These are phyloP conservation scores for Potamilus streckersoni DNA, from an alignment of 1,140 invertebrate species.

Conservation along the genomic window DNA sequence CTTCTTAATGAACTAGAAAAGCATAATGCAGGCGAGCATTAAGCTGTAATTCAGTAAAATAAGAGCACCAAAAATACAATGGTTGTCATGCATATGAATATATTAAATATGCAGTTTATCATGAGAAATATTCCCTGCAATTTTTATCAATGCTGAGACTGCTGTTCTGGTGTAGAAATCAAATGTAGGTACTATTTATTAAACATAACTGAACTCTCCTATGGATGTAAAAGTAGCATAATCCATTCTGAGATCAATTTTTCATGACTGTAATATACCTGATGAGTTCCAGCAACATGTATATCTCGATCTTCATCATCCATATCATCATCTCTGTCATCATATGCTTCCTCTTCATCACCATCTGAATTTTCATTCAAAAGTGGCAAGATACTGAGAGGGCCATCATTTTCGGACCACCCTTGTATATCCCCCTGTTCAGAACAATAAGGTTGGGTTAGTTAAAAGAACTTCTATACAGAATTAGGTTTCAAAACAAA, in stretches of 20 bases:
- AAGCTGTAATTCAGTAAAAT: too few relatives aligned
- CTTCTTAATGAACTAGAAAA: too few relatives aligned
- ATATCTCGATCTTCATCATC: background rate
- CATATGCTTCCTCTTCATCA: constrained; percentile 26
- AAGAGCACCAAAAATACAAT: too few relatives aligned
- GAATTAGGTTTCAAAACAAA: too few relatives aligned
- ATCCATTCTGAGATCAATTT: constrained; percentile 32
- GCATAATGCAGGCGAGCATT: too few relatives aligned
- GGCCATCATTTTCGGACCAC: constrained; percentile 33
- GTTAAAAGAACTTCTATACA: background rate
- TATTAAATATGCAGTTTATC: too few relatives aligned
- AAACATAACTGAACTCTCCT: background rate
- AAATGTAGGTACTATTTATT: too few relatives aligned
- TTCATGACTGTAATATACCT: too few relatives aligned
- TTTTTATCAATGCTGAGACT: too few relatives aligned
- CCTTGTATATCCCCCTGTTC: constrained; percentile 29
- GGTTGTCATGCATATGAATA: too few relatives aligned
- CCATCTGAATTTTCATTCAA: constrained; percentile 30
- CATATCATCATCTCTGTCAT: constrained; percentile 5
- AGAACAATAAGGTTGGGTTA: background rate
- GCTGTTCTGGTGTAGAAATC: too few relatives aligned
- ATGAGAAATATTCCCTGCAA: too few relatives aligned
- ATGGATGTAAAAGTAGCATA: constrained; percentile 42
- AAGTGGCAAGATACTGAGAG: constrained; percentile 26
- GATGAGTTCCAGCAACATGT: background rate